Percentiles rank a stretch among this genome's conserved stretches.
Conservation (phyloP, 2,113 vertebrate genomes). For the Tychaedon coryphoeus region DNA sequence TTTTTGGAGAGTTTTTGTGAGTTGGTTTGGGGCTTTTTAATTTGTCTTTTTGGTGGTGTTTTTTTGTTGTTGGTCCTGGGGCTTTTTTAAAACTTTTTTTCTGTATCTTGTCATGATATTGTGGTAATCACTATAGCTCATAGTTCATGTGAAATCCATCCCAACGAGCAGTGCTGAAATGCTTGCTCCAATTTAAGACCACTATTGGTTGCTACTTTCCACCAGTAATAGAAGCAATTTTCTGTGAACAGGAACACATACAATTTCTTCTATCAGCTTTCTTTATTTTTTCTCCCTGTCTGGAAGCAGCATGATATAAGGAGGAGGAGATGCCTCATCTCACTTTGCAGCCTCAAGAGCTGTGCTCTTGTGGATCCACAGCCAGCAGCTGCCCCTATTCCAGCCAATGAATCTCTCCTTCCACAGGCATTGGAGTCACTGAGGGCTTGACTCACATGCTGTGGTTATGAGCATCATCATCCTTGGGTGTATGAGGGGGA, state of each 20-base stretch:
- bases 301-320: not conserved
- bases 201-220: not conserved
- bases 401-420: not conserved
- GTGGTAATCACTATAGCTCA: not conserved
- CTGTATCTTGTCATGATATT: not conserved
- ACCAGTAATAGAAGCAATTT: not conserved
- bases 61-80: not conserved
- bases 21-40: not conserved
- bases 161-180: not conserved
- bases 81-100: not conserved
- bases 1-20: too few species aligned
- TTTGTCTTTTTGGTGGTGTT: not conserved
- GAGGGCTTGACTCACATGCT: not conserved
- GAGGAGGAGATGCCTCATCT: not conserved
- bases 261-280: not conserved
- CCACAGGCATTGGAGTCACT: not conserved
- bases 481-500: rapidly evolving
- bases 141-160: not conserved
- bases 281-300: not conserved
- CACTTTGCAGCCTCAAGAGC: not conserved
- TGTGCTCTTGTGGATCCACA: not conserved
- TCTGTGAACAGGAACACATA: not conserved
- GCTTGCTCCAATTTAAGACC: not conserved
- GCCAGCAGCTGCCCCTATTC: not conserved
- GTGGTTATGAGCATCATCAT: not conserved